Evolutionary conservation across 2,888 invertebrate genomes (phyloP).

Genomic region (Tipula confusa): DNA sequence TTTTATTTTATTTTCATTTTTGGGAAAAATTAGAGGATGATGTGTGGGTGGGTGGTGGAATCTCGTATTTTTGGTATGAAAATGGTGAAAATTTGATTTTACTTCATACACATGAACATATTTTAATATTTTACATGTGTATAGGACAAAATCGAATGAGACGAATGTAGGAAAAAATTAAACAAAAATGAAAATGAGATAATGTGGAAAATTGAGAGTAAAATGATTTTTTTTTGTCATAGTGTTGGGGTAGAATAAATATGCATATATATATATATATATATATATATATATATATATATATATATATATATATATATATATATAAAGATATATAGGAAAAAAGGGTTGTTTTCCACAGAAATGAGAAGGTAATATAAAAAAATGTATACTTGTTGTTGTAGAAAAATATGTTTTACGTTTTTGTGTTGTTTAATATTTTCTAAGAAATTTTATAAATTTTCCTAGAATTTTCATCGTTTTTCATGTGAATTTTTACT

Average conservation of each 20-base stretch:
- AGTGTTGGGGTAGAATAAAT: not conserved
- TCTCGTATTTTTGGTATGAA: not conserved
- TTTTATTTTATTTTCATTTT: not conserved
- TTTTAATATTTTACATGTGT: not conserved
- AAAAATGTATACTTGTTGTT: not conserved
- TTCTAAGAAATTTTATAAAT: not conserved
- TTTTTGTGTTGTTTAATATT: not conserved
- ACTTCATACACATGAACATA: not conserved
- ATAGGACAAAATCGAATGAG: not conserved
- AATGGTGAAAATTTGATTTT: not conserved
- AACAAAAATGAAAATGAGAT: not conserved
- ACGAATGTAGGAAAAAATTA: not conserved
- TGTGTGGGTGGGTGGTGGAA: not conserved
- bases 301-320: no score
- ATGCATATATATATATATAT: no score
- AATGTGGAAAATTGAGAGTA: not conserved
- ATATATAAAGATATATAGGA: no score
- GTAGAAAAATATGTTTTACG: not conserved
- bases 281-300: no score
- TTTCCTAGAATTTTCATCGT: not conserved
- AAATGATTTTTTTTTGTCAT: not conserved
- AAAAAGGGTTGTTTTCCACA: not conserved
- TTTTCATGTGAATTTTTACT: not conserved
- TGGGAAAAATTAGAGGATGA: not conserved
- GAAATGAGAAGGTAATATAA: not conserved